A percentile compares a stretch with the other conserved stretches of the same genome.
These are phyloP conservation scores for Podabrus alpinus DNA, from an alignment of 2,888 invertebrate genomes.

Conservation along the genomic window DNA sequence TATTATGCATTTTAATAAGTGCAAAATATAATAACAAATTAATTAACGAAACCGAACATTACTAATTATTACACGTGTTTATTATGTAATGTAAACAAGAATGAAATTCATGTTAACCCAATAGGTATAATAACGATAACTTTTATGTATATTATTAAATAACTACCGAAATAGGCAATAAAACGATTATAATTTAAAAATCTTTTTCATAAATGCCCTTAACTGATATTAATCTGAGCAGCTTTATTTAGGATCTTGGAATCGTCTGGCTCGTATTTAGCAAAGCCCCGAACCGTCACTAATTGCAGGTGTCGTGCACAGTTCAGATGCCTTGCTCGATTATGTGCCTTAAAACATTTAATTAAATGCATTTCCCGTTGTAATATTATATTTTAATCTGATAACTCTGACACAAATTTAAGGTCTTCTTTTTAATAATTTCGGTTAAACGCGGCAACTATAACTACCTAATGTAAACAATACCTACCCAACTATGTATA, in stretches of 20 bases:
- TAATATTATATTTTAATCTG: conserved; percentile 52
- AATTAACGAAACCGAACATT: not conserved
- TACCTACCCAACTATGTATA: not conserved
- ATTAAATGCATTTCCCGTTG: conserved; percentile 55
- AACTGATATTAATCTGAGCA: not conserved
- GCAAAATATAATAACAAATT: not conserved
- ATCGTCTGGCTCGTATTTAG: conserved; percentile 43
- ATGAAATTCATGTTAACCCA: not conserved
- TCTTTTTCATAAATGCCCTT: not conserved
- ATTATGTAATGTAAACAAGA: not conserved
- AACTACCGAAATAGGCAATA: not conserved
- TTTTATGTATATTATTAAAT: not conserved
- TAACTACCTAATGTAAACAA: not conserved
- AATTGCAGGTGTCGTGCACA: conserved; percentile 56
- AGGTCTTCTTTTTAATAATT: conserved; percentile 30
- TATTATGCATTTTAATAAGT: not conserved
- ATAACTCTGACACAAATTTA: conserved; percentile 40
- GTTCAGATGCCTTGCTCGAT: conserved; percentile 50
- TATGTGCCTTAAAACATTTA: conserved; percentile 52
- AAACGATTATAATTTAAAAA: not conserved
- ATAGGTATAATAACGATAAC: not conserved
- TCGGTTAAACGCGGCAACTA: conserved; percentile 23
- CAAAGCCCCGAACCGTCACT: conserved; percentile 50
- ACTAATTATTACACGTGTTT: not conserved
- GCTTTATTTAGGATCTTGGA: conserved; percentile 4